Evolutionary conservation across 2,113 vertebrate species (phyloP), one percentile per base, ranked within the genome.

Genomic region (Atractosteus spatula): DNA sequence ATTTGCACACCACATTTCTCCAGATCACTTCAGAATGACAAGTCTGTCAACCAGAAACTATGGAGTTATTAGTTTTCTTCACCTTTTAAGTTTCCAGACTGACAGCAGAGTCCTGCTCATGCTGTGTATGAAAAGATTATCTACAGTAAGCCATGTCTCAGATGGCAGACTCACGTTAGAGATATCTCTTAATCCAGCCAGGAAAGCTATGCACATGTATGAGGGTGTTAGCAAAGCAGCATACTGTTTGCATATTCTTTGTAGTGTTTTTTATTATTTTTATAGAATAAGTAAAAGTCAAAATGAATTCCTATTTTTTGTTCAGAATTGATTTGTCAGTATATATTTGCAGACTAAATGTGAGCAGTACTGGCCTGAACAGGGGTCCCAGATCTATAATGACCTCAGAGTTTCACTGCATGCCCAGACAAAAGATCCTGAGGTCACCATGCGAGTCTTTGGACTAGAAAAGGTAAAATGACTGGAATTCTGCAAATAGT

Each of bases 341-440:
- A 51, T 51, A 10, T 51, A 10, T 51, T 4, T 2, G 12, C 78
- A 89, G 87, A 68, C 68, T 11, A 89, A 89, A 66, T 87, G 87
- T 0, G 79, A 82, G 41, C 70, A 83, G 51, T 89, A 89, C 0
- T 89, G 84, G 85, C 83, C 87, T 13, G 80, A 86, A 29, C 29
- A 29, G 61, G 66, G 81, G 2, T 65, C 76, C 3, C 59, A 83
- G 56, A 68, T 75, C n/a, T 87, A 82, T 0, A 83, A 82, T 0
- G 69, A 84, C 29, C 63, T 89, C 73, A 84, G 75, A 0, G 83
- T 89, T n/a, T 79, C 79, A 2, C 69, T 82, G 54, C 72, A 13
- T 68, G 79, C 76, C 66, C 76, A 29, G 0, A 77, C 68, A 73
- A 77, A 72, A 45, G 80, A 79, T n/a, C 81, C 14, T 0, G 73